These are phyloP conservation scores for Teleopsis dalmanni DNA, from an alignment of 1,140 invertebrate genomes.

Conservation along the genomic window DNA sequence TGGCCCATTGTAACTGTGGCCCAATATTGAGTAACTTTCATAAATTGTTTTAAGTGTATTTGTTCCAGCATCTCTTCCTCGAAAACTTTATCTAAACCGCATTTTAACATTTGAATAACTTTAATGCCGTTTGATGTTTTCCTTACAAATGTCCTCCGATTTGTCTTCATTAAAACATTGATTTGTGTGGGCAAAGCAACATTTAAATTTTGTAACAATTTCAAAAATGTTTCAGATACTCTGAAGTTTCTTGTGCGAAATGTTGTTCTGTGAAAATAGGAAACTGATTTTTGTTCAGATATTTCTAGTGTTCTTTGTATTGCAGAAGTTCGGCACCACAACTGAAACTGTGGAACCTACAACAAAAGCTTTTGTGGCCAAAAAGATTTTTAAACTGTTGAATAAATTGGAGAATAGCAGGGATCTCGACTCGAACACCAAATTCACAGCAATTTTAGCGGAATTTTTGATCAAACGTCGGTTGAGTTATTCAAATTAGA, in stretches of 20 bases:
- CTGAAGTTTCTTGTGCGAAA: neutral
- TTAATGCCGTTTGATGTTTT: too few relatives aligned
- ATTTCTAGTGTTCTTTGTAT: neutral
- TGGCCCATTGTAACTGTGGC: too few relatives aligned
- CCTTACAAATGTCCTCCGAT: too few relatives aligned
- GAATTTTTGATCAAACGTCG: slow-evolving; percentile 37
- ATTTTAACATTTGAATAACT: too few relatives aligned
- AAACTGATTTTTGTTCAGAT: neutral
- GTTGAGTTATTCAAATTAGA: slow-evolving; percentile 15
- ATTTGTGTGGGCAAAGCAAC: neutral
- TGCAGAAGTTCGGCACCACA: neutral
- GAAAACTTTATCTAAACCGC: neutral
- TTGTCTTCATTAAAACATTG: neutral
- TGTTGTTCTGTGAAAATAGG: neutral
- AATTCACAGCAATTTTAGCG: slow-evolving; percentile 25
- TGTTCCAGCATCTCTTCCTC: neutral
- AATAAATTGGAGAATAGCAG: slow-evolving; percentile 1
- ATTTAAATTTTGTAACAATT: neutral
- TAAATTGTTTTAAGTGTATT: neutral
- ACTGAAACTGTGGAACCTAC: neutral
- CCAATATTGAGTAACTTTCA: too few relatives aligned
- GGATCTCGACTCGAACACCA: slow-evolving; percentile 11
- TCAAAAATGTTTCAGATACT: neutral
- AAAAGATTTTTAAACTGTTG: neutral
- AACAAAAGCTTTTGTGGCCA: neutral